These are phyloP conservation scores for Halictus ligatus DNA, from an alignment of 2,888 invertebrate species.

Conservation along the genomic window DNA sequence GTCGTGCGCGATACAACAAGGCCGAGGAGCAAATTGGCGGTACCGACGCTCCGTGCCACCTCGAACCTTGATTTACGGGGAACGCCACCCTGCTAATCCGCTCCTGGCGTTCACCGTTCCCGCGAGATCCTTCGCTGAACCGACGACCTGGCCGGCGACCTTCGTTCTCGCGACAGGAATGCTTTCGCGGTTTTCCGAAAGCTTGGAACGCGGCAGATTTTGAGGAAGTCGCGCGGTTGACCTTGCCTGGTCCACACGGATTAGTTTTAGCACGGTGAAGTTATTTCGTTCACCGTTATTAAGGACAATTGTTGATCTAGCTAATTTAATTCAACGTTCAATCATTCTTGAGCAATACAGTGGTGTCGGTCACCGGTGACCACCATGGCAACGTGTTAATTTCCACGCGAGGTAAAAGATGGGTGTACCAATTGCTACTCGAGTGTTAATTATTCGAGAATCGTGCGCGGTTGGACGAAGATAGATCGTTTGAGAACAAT, in stretches of 20 bases:
- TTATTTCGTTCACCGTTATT: too few species aligned
- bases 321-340: too few species aligned
- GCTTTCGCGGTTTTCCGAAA: neutral
- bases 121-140: neutral
- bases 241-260: too few species aligned
- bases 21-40: conserved; percentile 63
- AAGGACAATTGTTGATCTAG: too few species aligned
- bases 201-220: too few species aligned
- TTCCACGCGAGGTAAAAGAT: too few species aligned
- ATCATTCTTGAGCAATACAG: too few species aligned
- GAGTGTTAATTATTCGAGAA: neutral
- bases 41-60: conserved; percentile 38
- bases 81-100: conserved; percentile 28
- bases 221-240: too few species aligned
- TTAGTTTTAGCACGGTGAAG: too few species aligned
- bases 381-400: too few species aligned
- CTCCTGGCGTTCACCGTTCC: neutral
- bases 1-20: conserved; percentile 41
- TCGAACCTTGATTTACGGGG: conserved; percentile 72
- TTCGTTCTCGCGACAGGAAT: neutral
- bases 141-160: neutral
- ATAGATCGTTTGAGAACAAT: neutral
- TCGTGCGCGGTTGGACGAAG: neutral
- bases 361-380: too few species aligned
- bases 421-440: neutral